These are phyloP conservation scores for Hirtodrosophila duncani DNA, from an alignment of 2,888 invertebrate species.

Conservation along the genomic window DNA sequence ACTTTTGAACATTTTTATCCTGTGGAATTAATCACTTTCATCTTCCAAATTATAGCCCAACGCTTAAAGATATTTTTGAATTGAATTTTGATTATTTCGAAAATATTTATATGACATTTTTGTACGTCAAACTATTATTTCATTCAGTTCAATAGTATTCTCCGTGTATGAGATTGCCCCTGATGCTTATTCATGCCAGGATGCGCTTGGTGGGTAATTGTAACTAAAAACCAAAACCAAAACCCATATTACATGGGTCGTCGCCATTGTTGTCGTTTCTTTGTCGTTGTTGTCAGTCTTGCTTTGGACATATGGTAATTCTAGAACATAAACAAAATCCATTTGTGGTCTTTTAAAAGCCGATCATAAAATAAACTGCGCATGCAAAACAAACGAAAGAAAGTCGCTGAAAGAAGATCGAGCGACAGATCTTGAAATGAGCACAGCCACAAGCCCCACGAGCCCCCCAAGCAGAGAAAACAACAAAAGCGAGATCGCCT, in stretches of 20 bases:
- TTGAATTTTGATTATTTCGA: no score
- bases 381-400: constrained; percentile 57
- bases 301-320: constrained; percentile 33
- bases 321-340: constrained; percentile 61
- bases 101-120: no score
- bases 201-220: constrained; percentile 31
- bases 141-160: no score
- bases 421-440: constrained; percentile 59
- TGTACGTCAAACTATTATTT: no score
- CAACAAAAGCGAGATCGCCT: constrained; percentile 27
- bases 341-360: constrained; percentile 9
- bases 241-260: constrained; percentile 13
- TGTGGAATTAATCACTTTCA: no score
- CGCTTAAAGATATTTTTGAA: no score
- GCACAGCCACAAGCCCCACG: constrained; percentile 34
- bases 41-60: no score
- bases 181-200: constrained; percentile 38
- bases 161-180: constrained; percentile 16
- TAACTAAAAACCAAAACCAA: constrained; percentile 38
- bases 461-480: constrained; percentile 14
- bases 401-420: constrained; percentile 42
- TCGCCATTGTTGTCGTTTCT: no score
- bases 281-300: no score
- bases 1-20: no score
- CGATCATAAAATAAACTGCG: constrained; percentile 21